Conservation (phyloP, 1,140 invertebrate genomes). For the Oedothorax gibbosus region DNA sequence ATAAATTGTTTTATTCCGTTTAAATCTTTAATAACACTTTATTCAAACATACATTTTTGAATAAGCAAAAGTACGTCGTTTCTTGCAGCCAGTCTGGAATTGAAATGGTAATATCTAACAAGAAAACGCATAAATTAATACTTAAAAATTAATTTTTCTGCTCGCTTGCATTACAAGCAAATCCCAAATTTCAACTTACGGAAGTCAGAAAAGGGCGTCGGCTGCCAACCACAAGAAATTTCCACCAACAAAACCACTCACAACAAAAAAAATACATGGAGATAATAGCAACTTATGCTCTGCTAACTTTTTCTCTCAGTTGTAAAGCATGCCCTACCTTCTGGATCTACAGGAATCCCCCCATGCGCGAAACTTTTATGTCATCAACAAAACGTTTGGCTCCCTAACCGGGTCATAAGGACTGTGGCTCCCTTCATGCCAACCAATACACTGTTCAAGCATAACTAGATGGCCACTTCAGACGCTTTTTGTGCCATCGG, state of each 20-base stretch:
- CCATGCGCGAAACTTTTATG: slow-evolving; percentile 49
- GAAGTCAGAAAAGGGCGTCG: slow-evolving; percentile 37
- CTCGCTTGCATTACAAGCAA: too few relatives aligned
- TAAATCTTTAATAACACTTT: too few relatives aligned
- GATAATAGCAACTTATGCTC: slow-evolving; percentile 43
- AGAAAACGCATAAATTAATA: too few relatives aligned
- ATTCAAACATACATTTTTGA: too few relatives aligned
- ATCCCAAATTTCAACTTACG: not conserved
- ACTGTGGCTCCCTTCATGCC: slow-evolving; percentile 27
- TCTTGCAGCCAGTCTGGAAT: too few relatives aligned
- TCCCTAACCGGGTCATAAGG: slow-evolving; percentile 47
- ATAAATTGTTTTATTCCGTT: too few relatives aligned
- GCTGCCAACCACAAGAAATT: not conserved
- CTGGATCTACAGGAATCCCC: not conserved
- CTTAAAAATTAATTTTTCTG: too few relatives aligned
- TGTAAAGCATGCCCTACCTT: slow-evolving; percentile 11
- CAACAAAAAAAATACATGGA: slow-evolving; percentile 3
- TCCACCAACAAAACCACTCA: slow-evolving; percentile 9
- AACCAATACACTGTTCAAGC: slow-evolving; percentile 53
- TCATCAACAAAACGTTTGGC: slow-evolving; percentile 15
- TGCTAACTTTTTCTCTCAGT: slow-evolving; percentile 37
- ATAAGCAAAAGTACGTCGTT: too few relatives aligned
- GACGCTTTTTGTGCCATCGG: too few relatives aligned
- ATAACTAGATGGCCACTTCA: slow-evolving; percentile 2
- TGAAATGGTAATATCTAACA: too few relatives aligned